A percentile compares a stretch with the other conserved stretches of the same genome.
Evolutionary conservation across 2,113 vertebrate genomes (phyloP).

Genomic region (Antechinus flavipes): DNA sequence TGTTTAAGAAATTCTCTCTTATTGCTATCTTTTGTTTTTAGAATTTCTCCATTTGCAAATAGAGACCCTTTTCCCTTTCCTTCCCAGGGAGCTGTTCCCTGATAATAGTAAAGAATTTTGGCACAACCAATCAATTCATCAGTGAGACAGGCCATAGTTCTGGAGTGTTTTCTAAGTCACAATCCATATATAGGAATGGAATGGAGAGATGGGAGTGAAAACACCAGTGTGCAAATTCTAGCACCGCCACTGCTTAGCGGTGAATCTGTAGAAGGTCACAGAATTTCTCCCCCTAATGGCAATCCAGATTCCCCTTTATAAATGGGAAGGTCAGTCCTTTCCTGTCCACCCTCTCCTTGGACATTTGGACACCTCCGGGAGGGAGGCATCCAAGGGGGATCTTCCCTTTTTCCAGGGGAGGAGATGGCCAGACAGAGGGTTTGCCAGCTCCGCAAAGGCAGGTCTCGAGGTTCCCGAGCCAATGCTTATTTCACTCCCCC

Average conservation of each 20-base stretch:
- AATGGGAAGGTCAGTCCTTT: background rate
- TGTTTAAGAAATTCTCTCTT: background rate
- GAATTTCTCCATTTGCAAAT: background rate
- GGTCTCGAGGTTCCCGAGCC: background rate
- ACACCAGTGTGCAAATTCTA: background rate
- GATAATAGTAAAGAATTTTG: background rate
- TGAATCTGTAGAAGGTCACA: background rate
- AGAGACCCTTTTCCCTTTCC: background rate
- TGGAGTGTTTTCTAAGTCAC: background rate
- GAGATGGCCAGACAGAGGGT: background rate
- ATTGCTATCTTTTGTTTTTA: background rate
- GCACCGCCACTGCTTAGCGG: background rate
- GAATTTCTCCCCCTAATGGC: background rate
- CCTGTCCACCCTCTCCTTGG: background rate
- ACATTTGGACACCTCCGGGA: background rate
- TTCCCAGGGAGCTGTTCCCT: background rate
- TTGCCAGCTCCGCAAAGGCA: background rate
- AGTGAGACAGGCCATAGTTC: too few species aligned
- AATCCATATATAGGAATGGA: background rate
- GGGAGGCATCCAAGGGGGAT: background rate
- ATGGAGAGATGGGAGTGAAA: background rate
- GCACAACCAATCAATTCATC: background rate
- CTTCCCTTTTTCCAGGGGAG: background rate
- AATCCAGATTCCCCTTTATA: background rate
- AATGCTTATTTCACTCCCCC: background rate